Evolutionary conservation across 2,797 vertebrate species (phyloP).

Genomic region (Phalloptychus januarius): DNA sequence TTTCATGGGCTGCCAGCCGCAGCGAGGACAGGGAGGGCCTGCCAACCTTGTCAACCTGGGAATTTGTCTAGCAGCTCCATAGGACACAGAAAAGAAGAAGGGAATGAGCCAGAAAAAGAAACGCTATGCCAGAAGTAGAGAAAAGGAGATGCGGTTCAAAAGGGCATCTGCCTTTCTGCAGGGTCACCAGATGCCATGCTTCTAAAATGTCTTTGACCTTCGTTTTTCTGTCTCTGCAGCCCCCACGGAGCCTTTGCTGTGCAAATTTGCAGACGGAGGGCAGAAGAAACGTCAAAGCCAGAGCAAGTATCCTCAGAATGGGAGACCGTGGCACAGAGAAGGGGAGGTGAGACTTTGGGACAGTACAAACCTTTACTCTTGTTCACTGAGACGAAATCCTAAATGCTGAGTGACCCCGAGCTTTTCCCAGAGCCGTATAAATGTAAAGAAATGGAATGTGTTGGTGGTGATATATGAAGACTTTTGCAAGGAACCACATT

Average conservation of each 20-base stretch:
- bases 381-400: not conserved
- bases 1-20: slow-evolving; percentile 84
- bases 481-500: not conserved
- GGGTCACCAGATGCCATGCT: slow-evolving; percentile 44
- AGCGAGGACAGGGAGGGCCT: slow-evolving; percentile 69
- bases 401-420: not conserved
- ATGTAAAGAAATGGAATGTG: not conserved
- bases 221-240: slow-evolving; percentile 83
- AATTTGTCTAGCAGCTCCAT: slow-evolving; percentile 66
- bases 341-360: slow-evolving; percentile 87
- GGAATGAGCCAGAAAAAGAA: slow-evolving; percentile 8
- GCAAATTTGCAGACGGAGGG: slow-evolving; percentile 97
- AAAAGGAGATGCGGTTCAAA: slow-evolving; percentile 70
- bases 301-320: slow-evolving; percentile 97
- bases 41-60: slow-evolving; percentile 76
- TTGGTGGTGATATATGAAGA: not conserved
- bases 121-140: slow-evolving; percentile 17
- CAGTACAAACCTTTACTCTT: not conserved
- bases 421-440: not conserved
- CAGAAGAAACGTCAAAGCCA: slow-evolving; percentile 98
- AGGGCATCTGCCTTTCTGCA: slow-evolving; percentile 68
- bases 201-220: slow-evolving; percentile 47
- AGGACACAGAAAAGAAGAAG: slow-evolving; percentile 34
- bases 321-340: slow-evolving; percentile 95
- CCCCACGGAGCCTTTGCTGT: slow-evolving; percentile 96